Base-by-base conservation (phyloP, 2,888 invertebrate genomes). In the Drosophila hawaiiensis region DNA sequence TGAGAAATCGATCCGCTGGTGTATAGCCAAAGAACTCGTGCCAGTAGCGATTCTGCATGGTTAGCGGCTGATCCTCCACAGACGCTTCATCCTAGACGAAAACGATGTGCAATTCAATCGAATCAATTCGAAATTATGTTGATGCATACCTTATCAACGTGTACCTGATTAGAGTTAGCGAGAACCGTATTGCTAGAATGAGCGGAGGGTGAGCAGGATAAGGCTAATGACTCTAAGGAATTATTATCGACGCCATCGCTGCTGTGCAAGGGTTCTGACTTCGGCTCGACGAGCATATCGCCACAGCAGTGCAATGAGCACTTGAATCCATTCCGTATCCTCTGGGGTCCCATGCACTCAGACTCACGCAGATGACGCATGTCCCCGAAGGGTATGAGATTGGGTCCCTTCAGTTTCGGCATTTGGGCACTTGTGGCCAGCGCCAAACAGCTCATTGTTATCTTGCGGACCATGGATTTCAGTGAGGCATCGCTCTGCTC, bases 1-100 rank as follows among this genome's bases (percentile, higher is more conserved):
- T 95, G 78, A 96, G 94, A 93, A 96, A 96, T 52, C 96, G 94
- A 92, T 97, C 96, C 35, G 96, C 95, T 19, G 95, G 93, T 29
- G 91, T 91, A 50, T 82, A 88, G n/a, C 89, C 84, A 53, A 89
- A 91, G 43, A 91, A 91, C 28, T 92, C 93, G 59, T 91, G 91
- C 69, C 82, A 91, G 22, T 90, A 86, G 1, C 83, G 88, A 75
- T 87, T 87, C 47, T 91, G 82, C 53, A 75, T 60, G n/a, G 74
- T 74, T 63, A 82, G 50, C 25, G 90, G 82, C 41, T 70, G 62
- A 39, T 79, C 74, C 16, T 83, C 62, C 4, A 74, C 75, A 1
- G 10, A 25, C 0, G 10, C 5, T n/a, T 80, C 67, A 29, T 75
- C 70, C 73, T 79, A 61, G 4, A 12, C 56, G 22, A 62, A 39